These are phyloP conservation scores for Sebastolobus altivelis DNA, from an alignment of 2,797 vertebrate species.

Conservation along the genomic window DNA sequence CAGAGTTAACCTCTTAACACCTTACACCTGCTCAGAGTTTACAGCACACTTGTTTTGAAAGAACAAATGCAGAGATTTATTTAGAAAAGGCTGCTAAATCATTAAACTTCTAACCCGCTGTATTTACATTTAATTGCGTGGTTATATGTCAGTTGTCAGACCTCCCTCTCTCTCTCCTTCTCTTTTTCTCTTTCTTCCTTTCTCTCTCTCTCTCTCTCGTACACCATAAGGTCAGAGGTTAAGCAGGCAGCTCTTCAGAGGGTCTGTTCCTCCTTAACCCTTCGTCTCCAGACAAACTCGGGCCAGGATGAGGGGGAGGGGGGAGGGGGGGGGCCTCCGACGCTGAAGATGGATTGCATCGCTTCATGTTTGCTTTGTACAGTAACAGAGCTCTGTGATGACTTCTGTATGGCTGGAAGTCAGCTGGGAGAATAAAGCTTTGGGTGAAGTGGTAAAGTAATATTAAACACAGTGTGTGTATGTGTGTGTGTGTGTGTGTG, in stretches of 20 bases:
- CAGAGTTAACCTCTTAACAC: constrained; percentile 41
- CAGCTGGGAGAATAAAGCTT: constrained; percentile 40
- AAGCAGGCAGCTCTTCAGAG: constrained; percentile 83
- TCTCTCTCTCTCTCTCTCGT: constrained; percentile 61
- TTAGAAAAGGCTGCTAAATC: constrained; percentile 34
- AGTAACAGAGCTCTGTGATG: constrained; percentile 51
- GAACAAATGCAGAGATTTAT: constrained; percentile 34
- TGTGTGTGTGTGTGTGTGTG: constrained; percentile 15
- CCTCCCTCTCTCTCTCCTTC: constrained; percentile 34
- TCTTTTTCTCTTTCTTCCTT: constrained; percentile 39
- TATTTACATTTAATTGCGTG: constrained; percentile 42
- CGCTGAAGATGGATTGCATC: constrained; percentile 58
- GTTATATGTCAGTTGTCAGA: constrained; percentile 38
- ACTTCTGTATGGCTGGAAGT: constrained; percentile 37
- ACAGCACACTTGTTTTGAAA: constrained; percentile 22
- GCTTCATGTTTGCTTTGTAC: constrained; percentile 52
- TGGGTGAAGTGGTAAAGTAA: constrained; percentile 60
- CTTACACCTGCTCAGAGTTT: constrained; percentile 59
- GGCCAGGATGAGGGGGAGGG: constrained; percentile 5
- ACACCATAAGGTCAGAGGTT: constrained; percentile 79
- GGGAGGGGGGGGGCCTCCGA: constrained; percentile 23
- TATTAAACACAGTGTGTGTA: constrained; percentile 55
- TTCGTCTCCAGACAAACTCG: constrained; percentile 72
- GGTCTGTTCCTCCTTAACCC: constrained; percentile 84
- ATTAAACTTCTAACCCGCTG: constrained; percentile 23